Evolutionary conservation across 1,140 invertebrate genomes (phyloP).

Genomic region (Chelonus insularis): DNA sequence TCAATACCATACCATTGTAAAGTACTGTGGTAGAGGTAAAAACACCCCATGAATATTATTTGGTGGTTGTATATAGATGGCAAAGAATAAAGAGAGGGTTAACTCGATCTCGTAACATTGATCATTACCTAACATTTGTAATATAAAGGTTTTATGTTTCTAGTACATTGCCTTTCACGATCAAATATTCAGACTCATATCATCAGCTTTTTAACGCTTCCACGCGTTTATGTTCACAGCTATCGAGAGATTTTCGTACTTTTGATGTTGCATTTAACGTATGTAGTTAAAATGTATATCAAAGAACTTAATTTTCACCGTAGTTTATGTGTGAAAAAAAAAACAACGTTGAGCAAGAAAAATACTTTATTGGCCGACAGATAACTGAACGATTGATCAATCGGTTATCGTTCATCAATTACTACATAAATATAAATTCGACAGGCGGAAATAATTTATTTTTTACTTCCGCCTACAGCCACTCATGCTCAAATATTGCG

Average conservation of each 20-base stretch:
- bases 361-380: conserved; percentile 1
- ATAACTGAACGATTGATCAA: conserved; percentile 20
- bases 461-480: neutral
- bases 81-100: conserved; percentile 25
- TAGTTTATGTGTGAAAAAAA: too few species aligned
- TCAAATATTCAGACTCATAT: too few species aligned
- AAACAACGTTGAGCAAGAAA: neutral
- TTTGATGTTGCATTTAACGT: too few species aligned
- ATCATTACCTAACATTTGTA: conserved; percentile 40
- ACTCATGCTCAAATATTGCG: neutral
- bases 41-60: conserved; percentile 35
- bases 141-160: too few species aligned
- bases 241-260: too few species aligned
- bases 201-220: too few species aligned
- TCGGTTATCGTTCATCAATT: conserved; percentile 26
- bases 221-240: too few species aligned
- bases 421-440: conserved; percentile 4
- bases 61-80: conserved; percentile 25
- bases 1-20: conserved; percentile 61
- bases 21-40: conserved; percentile 41
- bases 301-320: too few species aligned
- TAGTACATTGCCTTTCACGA: too few species aligned
- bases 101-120: conserved; percentile 42
- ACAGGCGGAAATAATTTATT: conserved; percentile 18
- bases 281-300: too few species aligned